A percentile compares a stretch with the other conserved stretches of the same genome.
phyloP scores from a whole-genome alignment of 2,888 invertebrate genomes.

The Leistus spinibarbis region DNA sequence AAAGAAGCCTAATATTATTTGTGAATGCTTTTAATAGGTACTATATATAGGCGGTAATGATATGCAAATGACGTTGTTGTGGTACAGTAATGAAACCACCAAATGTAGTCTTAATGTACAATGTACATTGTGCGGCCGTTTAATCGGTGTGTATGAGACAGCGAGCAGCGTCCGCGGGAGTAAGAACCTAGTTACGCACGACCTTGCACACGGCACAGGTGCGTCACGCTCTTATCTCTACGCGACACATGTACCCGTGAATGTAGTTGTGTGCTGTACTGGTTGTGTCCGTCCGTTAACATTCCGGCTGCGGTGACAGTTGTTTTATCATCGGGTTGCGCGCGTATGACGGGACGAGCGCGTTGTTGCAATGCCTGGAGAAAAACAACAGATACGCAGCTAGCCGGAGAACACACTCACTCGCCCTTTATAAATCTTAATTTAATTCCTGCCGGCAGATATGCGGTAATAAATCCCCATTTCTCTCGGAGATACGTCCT shows the following conservation, averaged over 20 bases:
- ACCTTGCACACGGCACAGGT: constrained; percentile 24
- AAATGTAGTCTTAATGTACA: not conserved
- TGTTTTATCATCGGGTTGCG: not conserved
- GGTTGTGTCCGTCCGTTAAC: constrained; percentile 18
- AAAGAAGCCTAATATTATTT: constrained; percentile 10
- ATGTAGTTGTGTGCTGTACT: constrained; percentile 1
- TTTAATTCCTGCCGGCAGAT: constrained; percentile 50
- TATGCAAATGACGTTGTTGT: constrained; percentile 24
- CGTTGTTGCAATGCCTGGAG: too few relatives aligned
- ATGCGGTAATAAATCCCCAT: constrained; percentile 60
- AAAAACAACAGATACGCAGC: too few relatives aligned
- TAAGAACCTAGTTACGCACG: constrained; percentile 35
- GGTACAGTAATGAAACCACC: constrained; percentile 12
- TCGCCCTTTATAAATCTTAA: constrained; percentile 7
- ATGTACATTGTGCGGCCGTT: not conserved
- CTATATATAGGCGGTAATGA: constrained; percentile 23
- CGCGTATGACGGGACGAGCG: not conserved
- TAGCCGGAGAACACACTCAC: not conserved
- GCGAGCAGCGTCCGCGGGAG: constrained; percentile 8
- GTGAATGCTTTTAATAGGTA: constrained; percentile 25
- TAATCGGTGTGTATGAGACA: constrained; percentile 4
- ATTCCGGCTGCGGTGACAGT: constrained; percentile 11
- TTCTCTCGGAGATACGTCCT: constrained; percentile 59
- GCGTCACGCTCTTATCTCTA: constrained; percentile 7
- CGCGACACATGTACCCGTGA: not conserved